Conservation (phyloP, 2,113 vertebrate genomes). For the Pholis gunnellus region DNA sequence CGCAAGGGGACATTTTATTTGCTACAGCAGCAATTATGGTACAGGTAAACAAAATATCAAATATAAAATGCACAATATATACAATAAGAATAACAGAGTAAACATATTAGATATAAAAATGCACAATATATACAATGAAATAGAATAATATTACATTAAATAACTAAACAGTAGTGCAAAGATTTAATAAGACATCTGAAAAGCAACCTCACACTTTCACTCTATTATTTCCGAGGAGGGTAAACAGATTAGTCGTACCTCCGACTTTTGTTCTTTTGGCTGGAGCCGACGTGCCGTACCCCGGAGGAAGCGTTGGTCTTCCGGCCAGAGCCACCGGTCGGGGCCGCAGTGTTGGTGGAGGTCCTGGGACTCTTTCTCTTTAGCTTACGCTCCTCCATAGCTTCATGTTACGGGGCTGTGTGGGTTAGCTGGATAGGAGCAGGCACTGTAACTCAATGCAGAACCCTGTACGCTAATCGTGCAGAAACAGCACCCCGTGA, state of each 20-base stretch:
- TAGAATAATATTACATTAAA: too few species aligned
- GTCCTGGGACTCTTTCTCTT: conserved; percentile 93
- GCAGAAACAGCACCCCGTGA: not conserved
- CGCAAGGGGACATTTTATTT: too few species aligned
- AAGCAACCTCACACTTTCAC: not conserved
- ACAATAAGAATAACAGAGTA: too few species aligned
- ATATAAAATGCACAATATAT: too few species aligned
- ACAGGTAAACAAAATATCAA: too few species aligned
- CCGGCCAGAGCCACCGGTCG: conserved; percentile 61
- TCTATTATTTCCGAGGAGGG: not conserved
- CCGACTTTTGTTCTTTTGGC: conserved; percentile 89
- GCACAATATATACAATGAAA: too few species aligned
- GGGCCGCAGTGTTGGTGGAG: conserved; percentile 81
- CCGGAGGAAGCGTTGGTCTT: conserved; percentile 74
- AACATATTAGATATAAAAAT: too few species aligned
- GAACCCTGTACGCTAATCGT: not conserved
- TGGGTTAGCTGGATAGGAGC: not conserved
- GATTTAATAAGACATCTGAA: too few species aligned
- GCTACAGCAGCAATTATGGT: too few species aligned
- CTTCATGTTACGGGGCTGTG: conserved; percentile 58
- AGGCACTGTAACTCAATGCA: not conserved
- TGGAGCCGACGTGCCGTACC: conserved; percentile 86
- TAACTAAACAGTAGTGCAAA: too few species aligned
- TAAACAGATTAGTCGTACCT: conserved; percentile 78
- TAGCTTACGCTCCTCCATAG: conserved; percentile 94